These are phyloP conservation scores for Monopterus albus DNA, from an alignment of 2,113 vertebrate genomes.

Conservation along the genomic window DNA sequence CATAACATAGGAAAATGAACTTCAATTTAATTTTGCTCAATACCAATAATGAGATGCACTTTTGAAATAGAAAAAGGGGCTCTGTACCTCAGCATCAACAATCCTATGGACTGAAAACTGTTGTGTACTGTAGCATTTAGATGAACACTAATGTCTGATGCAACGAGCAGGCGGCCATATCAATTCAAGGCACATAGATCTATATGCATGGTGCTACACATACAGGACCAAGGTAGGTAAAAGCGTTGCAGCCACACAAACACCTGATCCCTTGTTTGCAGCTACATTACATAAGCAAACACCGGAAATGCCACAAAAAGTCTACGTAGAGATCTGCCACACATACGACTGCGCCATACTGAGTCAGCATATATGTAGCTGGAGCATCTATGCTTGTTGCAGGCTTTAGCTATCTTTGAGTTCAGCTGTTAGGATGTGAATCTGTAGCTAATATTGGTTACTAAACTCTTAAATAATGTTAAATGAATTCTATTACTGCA, in stretches of 20 bases:
- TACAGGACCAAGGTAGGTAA: constrained; percentile 55
- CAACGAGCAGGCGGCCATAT: constrained; percentile 75
- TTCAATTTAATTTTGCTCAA: constrained; percentile 52
- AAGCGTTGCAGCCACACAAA: constrained; percentile 47
- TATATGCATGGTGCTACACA: constrained; percentile 72
- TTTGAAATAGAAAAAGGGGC: constrained; percentile 40
- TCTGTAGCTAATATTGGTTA: constrained; percentile 50
- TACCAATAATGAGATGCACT: constrained; percentile 39
- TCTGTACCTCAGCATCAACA: constrained; percentile 62
- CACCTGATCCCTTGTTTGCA: constrained; percentile 35
- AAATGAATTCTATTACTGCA: constrained; percentile 39
- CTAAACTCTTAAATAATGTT: constrained; percentile 56
- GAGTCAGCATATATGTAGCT: constrained; percentile 36
- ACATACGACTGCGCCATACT: constrained; percentile 39
- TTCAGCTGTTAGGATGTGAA: constrained; percentile 66
- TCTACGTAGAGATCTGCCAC: constrained; percentile 60
- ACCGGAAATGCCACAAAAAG: constrained; percentile 39
- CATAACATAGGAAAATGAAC: constrained; percentile 50
- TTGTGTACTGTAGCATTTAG: constrained; percentile 51
- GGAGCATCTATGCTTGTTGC: constrained; percentile 55
- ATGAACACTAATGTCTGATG: constrained; percentile 65
- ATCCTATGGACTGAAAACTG: constrained; percentile 40
- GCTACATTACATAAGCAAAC: constrained; percentile 64
- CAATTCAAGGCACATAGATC: constrained; percentile 81
- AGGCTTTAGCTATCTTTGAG: constrained; percentile 62